Evolutionary conservation across 2,113 vertebrate species (phyloP).

Genomic region (Caloenas nicobarica): DNA sequence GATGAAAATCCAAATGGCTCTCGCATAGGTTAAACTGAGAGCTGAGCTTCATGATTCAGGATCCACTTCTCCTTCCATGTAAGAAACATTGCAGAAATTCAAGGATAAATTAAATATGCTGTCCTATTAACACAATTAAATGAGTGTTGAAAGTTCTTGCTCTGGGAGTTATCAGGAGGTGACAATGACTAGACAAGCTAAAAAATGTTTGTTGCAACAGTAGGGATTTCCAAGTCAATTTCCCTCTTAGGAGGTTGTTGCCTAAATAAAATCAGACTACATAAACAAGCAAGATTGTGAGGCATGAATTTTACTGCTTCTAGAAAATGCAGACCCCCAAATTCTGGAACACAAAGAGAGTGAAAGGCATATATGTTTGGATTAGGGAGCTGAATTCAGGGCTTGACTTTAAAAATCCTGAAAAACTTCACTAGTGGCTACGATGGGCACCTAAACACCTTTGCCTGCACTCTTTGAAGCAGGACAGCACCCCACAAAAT

Average conservation of each 20-base stretch:
- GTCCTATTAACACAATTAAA: neutral
- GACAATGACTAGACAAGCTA: neutral
- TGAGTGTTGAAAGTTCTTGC: neutral
- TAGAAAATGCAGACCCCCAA: neutral
- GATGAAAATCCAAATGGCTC: neutral
- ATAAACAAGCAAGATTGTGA: neutral
- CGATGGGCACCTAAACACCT: neutral
- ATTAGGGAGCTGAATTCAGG: neutral
- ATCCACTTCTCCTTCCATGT: neutral
- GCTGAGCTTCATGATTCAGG: neutral
- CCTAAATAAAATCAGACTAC: neutral
- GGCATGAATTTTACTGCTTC: neutral
- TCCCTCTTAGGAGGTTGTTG: neutral
- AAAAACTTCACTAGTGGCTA: neutral
- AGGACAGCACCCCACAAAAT: fast-evolving
- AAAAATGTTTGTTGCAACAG: neutral
- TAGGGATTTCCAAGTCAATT: neutral
- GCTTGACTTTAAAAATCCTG: neutral
- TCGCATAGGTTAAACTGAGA: neutral
- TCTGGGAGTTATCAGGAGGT: neutral
- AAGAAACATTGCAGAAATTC: neutral
- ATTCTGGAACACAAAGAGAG: neutral
- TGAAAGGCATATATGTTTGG: neutral
- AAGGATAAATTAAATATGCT: neutral
- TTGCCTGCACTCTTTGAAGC: neutral